Conservation (phyloP, 2,113 vertebrate genomes). For the Ceuthmochares aereus region DNA sequence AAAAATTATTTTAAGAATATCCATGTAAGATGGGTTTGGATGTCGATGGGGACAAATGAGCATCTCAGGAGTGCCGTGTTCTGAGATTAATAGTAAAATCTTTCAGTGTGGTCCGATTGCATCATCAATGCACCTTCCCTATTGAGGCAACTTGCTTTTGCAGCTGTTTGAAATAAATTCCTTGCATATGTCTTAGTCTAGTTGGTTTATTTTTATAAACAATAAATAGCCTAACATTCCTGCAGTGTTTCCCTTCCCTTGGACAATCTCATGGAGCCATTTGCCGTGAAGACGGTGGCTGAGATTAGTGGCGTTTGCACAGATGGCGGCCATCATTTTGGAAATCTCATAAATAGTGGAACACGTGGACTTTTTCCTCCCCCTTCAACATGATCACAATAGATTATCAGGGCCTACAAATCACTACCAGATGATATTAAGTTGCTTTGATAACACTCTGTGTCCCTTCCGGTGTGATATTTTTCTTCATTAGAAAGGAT, state of each 20-base stretch:
- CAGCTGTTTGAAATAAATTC: slow-evolving; percentile 98
- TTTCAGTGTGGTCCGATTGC: slow-evolving; percentile 82
- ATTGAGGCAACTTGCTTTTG: slow-evolving; percentile 91
- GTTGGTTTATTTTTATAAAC: slow-evolving; percentile 99
- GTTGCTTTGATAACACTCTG: slow-evolving; percentile 83
- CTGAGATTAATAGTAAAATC: slow-evolving; percentile 58
- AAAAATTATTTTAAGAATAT: neutral
- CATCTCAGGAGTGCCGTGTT: neutral
- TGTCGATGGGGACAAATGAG: neutral
- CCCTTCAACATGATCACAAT: slow-evolving; percentile 79
- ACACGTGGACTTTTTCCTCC: slow-evolving; percentile 48
- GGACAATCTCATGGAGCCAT: slow-evolving; percentile 77
- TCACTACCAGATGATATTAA: slow-evolving; percentile 90
- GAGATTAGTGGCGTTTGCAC: slow-evolving; percentile 80
- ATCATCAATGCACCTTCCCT: slow-evolving; percentile 68
- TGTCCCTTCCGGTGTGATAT: slow-evolving; percentile 83
- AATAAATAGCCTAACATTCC: slow-evolving; percentile 92
- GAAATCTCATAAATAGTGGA: slow-evolving; percentile 82
- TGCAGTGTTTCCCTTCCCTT: slow-evolving; percentile 77
- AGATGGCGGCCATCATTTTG: slow-evolving; percentile 86
- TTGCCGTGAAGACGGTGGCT: slow-evolving; percentile 76
- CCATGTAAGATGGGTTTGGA: slow-evolving; percentile 4
- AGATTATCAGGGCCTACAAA: slow-evolving; percentile 84
- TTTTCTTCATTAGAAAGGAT: slow-evolving; percentile 82
- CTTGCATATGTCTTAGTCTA: slow-evolving; percentile 90